phyloP scores from a whole-genome alignment of 1,140 invertebrate species.

The Drosophila sp. region DNA sequence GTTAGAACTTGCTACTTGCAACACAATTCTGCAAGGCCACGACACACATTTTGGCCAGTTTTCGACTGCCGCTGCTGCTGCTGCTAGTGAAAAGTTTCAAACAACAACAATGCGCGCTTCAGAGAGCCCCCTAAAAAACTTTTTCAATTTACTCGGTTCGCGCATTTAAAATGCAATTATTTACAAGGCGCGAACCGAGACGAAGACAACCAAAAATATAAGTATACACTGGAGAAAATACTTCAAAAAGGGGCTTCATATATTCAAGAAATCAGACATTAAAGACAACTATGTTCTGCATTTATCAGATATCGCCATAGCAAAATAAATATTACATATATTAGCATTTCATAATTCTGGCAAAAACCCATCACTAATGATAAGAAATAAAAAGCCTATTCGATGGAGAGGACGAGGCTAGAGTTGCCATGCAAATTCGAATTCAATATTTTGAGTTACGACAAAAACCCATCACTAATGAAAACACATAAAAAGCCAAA shows the following conservation, averaged over 20 bases:
- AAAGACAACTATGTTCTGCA: no score
- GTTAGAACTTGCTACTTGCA: slow-evolving; percentile 25
- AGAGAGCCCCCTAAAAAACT: slow-evolving; percentile 45
- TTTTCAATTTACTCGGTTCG: slow-evolving; percentile 72
- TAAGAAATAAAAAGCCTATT: no score
- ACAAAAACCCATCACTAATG: no score
- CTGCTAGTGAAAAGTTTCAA: slow-evolving; percentile 37
- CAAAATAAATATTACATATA: no score
- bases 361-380: no score
- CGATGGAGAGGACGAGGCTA: no score
- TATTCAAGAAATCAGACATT: no score
- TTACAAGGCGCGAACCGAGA: slow-evolving; percentile 28
- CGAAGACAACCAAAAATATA: neutral
- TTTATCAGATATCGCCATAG: no score
- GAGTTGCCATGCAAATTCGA: no score
- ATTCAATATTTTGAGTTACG: no score
- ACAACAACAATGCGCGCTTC: slow-evolving; percentile 26
- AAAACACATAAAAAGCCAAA: no score
- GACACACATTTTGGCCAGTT: slow-evolving; percentile 50
- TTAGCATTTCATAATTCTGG: no score
- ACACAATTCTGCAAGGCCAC: slow-evolving; percentile 56
- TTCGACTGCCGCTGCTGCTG: neutral
- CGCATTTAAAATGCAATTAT: slow-evolving; percentile 70
- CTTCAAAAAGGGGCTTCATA: neutral
- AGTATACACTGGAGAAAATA: neutral